These are phyloP conservation scores for Silurus asotus DNA, from an alignment of 2,113 vertebrate genomes.

Conservation along the genomic window DNA sequence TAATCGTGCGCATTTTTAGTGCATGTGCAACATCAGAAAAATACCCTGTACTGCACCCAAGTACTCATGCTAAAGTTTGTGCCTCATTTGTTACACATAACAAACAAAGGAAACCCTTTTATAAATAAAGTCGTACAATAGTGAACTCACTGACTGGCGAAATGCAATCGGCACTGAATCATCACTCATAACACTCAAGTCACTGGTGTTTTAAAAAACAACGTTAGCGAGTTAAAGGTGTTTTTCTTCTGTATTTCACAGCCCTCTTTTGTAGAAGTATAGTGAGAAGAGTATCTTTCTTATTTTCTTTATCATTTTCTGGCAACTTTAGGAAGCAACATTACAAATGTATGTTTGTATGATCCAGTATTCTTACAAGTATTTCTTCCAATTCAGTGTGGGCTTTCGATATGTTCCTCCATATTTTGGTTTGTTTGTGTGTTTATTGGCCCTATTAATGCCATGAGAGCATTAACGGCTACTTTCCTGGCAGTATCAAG, in stretches of 20 bases:
- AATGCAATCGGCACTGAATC: neutral
- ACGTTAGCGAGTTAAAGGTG: neutral
- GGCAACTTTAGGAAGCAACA: neutral
- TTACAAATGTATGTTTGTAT: neutral
- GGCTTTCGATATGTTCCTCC: neutral
- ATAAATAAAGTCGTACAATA: neutral
- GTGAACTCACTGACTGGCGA: neutral
- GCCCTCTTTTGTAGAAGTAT: neutral
- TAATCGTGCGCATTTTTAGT: neutral
- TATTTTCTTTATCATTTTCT: neutral
- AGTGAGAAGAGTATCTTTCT: neutral
- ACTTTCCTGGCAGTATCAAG: no score
- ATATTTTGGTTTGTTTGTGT: neutral
- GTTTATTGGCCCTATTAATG: no score
- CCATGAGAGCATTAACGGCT: no score
- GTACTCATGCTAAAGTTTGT: neutral
- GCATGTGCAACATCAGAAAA: neutral
- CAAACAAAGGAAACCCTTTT: neutral
- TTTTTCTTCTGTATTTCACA: neutral
- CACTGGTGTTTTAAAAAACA: neutral
- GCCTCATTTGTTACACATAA: neutral
- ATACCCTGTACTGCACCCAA: neutral
- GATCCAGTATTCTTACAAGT: neutral
- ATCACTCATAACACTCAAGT: neutral
- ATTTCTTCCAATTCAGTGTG: neutral